Percentiles rank a stretch among this genome's conserved stretches.
These are phyloP conservation scores for Ictalurus furcatus DNA, from an alignment of 2,113 vertebrate species.

Conservation along the genomic window DNA sequence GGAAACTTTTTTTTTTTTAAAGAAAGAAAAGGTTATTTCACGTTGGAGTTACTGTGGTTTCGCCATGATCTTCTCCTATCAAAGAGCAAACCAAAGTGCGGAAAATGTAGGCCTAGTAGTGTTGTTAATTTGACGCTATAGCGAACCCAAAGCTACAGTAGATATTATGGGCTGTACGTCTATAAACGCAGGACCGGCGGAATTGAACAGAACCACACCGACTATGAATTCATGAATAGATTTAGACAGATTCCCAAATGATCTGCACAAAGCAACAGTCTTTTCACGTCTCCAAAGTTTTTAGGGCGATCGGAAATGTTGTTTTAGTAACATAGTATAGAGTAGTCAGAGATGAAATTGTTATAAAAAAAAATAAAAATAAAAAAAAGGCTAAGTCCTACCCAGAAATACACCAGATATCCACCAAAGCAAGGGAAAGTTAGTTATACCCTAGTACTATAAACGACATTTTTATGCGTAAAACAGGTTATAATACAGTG, in stretches of 20 bases:
- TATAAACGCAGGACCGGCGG: too few relatives aligned
- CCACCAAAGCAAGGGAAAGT: neutral
- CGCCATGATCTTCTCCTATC: too few relatives aligned
- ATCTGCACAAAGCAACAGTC: neutral
- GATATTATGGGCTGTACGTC: neutral
- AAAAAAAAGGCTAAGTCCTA: neutral
- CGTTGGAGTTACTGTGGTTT: neutral
- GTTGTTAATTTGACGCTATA: too few relatives aligned
- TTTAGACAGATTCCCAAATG: neutral
- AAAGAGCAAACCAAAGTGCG: neutral
- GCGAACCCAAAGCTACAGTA: neutral
- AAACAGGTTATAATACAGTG: neutral
- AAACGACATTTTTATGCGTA: neutral
- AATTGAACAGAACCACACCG: neutral
- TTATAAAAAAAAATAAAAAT: neutral
- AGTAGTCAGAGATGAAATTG: neutral
- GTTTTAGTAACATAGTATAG: neutral
- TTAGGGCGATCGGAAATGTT: neutral
- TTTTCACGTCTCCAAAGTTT: neutral
- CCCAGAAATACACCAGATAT: neutral
- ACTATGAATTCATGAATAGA: neutral
- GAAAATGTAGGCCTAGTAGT: too few relatives aligned
- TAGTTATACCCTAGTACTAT: neutral
- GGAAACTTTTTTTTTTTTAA: neutral
- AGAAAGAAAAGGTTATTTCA: neutral